Conservation (phyloP, 2,797 vertebrate genomes). For the Syngnathus acus region DNA sequence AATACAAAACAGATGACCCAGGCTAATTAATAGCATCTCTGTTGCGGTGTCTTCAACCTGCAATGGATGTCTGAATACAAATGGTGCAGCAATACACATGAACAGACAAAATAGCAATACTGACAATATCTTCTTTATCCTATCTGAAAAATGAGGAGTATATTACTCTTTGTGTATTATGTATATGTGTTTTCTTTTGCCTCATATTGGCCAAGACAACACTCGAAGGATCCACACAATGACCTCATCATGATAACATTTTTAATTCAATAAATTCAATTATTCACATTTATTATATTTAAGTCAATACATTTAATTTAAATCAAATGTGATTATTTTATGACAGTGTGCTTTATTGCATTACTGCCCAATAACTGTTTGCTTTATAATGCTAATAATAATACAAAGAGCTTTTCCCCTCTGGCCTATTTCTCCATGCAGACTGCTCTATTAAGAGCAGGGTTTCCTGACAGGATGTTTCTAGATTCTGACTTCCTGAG, state of each 20-base stretch:
- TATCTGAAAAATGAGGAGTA: too few relatives aligned
- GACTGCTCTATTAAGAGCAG: constrained; percentile 63
- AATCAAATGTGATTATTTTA: too few relatives aligned
- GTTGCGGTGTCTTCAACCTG: background rate
- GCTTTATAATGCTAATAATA: background rate
- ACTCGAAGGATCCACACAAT: background rate
- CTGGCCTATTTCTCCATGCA: constrained; percentile 37
- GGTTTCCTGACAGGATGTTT: constrained; percentile 82
- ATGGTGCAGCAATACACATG: background rate
- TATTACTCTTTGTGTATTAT: too few relatives aligned
- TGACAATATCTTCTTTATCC: too few relatives aligned
- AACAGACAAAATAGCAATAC: background rate
- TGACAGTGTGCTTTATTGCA: background rate
- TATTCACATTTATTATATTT: too few relatives aligned
- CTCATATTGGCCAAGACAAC: too few relatives aligned
- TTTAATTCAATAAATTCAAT: background rate
- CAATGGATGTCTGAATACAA: background rate
- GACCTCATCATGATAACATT: background rate
- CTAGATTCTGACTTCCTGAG: constrained; percentile 72
- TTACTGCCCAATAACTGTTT: background rate
- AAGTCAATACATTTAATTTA: too few relatives aligned
- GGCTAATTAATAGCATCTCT: background rate
- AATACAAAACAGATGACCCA: too few relatives aligned
- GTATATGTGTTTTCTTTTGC: too few relatives aligned
- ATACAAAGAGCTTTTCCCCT: constrained; percentile 23